Base-by-base conservation (phyloP, 30 jellyfish, hydroid and myxozoan species). In the Calvadosia cruxmelitensis region DNA sequence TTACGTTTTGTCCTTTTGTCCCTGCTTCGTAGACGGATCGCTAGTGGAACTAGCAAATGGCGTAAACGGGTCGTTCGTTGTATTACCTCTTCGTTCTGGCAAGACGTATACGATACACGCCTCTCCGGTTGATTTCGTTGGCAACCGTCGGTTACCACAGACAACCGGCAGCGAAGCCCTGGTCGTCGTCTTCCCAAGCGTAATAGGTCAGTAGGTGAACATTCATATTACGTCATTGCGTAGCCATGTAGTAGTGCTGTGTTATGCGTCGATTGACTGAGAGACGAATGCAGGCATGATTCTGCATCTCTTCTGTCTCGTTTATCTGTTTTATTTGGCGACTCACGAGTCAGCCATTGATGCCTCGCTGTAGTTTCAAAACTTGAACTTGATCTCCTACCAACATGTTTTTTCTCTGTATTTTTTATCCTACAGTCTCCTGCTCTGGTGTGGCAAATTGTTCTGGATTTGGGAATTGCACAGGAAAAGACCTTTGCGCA, bases 381-480 rank as follows among this genome's bases (percentile, higher is more conserved):
- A n/a, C n/a, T n/a, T n/a, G n/a, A n/a, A n/a, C n/a, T n/a, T n/a
- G n/a, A n/a, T n/a, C n/a, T n/a, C n/a, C n/a, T n/a, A n/a, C n/a
- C n/a, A n/a, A n/a, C n/a, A n/a, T n/a, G n/a, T n/a, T n/a, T n/a
- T n/a, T n/a, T n/a, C n/a, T n/a, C n/a, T n/a, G n/a, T n/a, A n/a
- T n/a, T n/a, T n/a, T n/a, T n/a, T n/a, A n/a, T n/a, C 1, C 16
- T 67, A 3, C 34, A 67, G 76, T 67, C 34, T 29, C 76, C 27
- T 67, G 76, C 34, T 23, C 31, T 49, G 64, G 64, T 23, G 76
- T 67, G 32, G 34, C 31, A 25, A 67, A 67, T 24, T 67, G 76
- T 36, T 67, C 76, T 67, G 76, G 76, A 2, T 67, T 29, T 67
- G 76, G 76, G 23, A 36, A 67, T 16, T 67, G 76, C n/a, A 67